Conservation (phyloP, 2,113 vertebrate genomes). For the Anguilla japonica region DNA sequence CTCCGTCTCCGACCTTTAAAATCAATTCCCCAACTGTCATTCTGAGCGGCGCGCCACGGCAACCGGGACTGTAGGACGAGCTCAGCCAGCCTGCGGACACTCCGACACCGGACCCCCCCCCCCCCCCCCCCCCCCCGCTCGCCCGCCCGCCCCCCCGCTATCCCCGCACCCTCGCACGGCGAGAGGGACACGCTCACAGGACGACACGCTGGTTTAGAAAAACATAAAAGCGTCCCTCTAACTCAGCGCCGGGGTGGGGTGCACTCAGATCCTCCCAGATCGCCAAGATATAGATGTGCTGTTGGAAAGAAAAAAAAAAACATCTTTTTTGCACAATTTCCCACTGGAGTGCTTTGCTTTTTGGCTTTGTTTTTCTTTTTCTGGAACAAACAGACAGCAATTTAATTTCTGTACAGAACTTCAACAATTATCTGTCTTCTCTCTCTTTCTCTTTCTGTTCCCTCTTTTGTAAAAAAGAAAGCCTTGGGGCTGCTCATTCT, state of each 20-base stretch:
- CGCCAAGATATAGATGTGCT: background rate
- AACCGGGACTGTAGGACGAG: too few relatives aligned
- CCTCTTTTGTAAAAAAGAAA: background rate
- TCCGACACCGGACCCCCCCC: background rate
- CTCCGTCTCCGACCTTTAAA: constrained; percentile 59
- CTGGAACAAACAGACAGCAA: background rate
- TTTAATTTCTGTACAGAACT: background rate
- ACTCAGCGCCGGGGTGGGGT: too few relatives aligned
- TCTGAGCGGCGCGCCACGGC: constrained; percentile 48
- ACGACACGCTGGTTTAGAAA: constrained; percentile 1
- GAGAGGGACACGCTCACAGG: constrained; percentile 28
- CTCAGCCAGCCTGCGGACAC: background rate
- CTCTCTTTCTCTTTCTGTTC: background rate
- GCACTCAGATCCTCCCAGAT: background rate
- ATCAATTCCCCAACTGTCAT: constrained; percentile 63
- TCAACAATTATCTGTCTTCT: background rate
- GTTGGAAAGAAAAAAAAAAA: background rate
- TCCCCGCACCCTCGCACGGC: too few relatives aligned
- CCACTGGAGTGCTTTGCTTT: background rate
- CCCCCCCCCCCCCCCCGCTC: too few relatives aligned
- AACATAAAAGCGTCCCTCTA: too few relatives aligned
- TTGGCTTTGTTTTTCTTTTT: background rate
- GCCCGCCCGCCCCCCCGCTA: too few relatives aligned
- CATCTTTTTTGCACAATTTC: background rate
- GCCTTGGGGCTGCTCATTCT: background rate